Evolutionary conservation across 1,140 invertebrate species (phyloP).

Genomic region (Calephelis nemesis): DNA sequence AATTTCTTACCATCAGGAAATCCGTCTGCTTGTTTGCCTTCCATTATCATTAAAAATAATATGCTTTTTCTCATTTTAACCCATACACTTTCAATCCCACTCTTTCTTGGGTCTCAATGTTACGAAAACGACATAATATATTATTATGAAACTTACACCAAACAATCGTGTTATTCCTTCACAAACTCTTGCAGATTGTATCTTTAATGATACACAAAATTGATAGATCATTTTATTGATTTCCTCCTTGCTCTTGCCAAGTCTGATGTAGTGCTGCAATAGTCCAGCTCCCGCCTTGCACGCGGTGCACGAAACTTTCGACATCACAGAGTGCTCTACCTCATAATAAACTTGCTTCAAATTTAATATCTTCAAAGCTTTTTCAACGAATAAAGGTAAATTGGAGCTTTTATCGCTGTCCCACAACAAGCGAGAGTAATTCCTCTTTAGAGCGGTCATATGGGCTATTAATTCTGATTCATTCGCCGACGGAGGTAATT

Average conservation of each 20-base stretch:
- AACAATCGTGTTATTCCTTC: constrained; percentile 92
- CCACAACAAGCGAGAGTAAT: constrained; percentile 85
- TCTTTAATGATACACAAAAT: constrained; percentile 91
- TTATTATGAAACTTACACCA: constrained; percentile 80
- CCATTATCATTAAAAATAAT: too few species aligned
- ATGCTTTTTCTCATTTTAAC: too few species aligned
- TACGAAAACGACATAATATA: too few species aligned
- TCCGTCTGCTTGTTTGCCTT: too few species aligned
- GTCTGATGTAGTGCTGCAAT: constrained; percentile 90
- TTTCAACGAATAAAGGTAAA: constrained; percentile 88
- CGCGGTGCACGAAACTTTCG: constrained; percentile 93
- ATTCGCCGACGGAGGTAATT: constrained; percentile 69
- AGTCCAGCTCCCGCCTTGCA: constrained; percentile 93
- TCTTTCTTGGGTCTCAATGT: too few species aligned
- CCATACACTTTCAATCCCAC: too few species aligned
- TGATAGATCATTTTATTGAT: constrained; percentile 92
- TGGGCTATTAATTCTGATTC: constrained; percentile 79
- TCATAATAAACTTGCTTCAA: constrained; percentile 90
- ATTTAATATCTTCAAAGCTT: constrained; percentile 89
- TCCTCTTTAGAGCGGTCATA: constrained; percentile 70
- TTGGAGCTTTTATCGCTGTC: constrained; percentile 84
- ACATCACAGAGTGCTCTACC: constrained; percentile 94
- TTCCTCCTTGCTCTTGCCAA: constrained; percentile 90
- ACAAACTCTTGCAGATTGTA: constrained; percentile 91
- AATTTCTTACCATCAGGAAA: too few species aligned